These are phyloP conservation scores for Nemurella pictetii DNA, from an alignment of 2,888 invertebrate genomes.

Conservation along the genomic window DNA sequence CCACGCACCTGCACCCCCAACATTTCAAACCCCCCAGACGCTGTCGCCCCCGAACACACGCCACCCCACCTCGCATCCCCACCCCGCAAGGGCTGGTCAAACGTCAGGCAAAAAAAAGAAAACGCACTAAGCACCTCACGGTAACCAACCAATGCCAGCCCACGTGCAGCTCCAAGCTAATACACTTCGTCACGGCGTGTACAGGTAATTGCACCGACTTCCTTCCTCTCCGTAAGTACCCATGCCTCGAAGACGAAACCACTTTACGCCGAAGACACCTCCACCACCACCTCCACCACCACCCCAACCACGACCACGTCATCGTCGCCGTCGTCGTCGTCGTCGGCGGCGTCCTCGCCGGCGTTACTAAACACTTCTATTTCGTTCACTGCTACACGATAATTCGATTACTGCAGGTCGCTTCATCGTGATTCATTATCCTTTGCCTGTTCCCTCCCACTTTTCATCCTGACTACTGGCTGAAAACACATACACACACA, in stretches of 20 bases:
- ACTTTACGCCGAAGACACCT: not conserved
- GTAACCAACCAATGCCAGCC: not conserved
- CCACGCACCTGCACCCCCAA: not conserved
- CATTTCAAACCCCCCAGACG: not conserved
- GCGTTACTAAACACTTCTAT: slow-evolving; percentile 17
- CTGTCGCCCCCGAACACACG: not conserved
- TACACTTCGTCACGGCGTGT: not conserved
- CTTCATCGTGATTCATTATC: slow-evolving; percentile 28
- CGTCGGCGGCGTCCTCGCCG: not conserved
- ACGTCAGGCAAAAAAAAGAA: not conserved
- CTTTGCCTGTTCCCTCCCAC: not conserved
- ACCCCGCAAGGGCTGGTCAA: not conserved
- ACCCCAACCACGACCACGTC: not conserved
- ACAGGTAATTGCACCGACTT: slow-evolving; percentile 22
- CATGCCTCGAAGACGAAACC: not conserved
- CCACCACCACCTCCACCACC: slow-evolving; percentile 6
- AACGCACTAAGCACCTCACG: not conserved
- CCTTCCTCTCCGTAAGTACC: slow-evolving; percentile 2
- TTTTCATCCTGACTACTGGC: not conserved
- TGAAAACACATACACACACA: not conserved
- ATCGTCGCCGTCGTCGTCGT: not conserved
- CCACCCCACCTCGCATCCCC: not conserved
- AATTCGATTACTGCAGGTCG: slow-evolving; percentile 31
- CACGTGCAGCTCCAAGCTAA: not conserved
- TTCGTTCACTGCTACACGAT: slow-evolving; percentile 17